phyloP scores from a whole-genome alignment of 2,888 invertebrate species.

The Drosophila mettleri region DNA sequence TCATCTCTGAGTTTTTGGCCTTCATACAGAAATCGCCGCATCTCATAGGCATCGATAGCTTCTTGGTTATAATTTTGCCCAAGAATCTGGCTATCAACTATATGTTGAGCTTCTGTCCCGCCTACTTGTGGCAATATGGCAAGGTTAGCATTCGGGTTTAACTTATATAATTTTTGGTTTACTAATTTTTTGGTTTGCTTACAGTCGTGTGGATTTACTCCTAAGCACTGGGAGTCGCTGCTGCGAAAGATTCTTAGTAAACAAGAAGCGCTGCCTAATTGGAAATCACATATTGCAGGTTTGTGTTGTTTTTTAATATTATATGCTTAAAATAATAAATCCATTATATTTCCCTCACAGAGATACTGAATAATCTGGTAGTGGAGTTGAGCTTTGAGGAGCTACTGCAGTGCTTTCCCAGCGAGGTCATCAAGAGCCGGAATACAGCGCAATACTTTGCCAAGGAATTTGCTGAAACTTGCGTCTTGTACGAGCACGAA shows the following conservation, averaged over 20 bases:
- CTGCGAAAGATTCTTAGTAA: conserved; percentile 82
- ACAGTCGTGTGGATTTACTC: conserved; percentile 83
- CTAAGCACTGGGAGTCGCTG: conserved; percentile 84
- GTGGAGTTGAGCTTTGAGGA: conserved; percentile 83
- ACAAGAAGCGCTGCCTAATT: conserved; percentile 81
- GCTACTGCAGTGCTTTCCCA: conserved; percentile 83
- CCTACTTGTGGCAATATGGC: conserved; percentile 88
- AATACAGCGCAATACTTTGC: conserved; percentile 75
- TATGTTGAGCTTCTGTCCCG: conserved; percentile 87
- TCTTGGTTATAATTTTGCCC: conserved; percentile 86
- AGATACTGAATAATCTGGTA: conserved; percentile 83
- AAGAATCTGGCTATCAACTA: conserved; percentile 86
- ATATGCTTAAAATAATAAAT: not conserved
- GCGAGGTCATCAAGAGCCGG: conserved; percentile 81
- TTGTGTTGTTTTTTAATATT: not conserved
- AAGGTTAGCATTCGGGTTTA: conserved; percentile 85
- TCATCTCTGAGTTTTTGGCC: conserved; percentile 87
- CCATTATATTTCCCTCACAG: conserved; percentile 43
- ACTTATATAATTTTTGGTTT: not conserved
- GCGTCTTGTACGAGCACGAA: conserved; percentile 72
- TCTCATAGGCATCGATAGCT: conserved; percentile 86
- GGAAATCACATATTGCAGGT: conserved; percentile 83
- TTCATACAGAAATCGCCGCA: conserved; percentile 87
- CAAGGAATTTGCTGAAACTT: conserved; percentile 77
- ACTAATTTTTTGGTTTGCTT: not conserved